These are phyloP conservation scores for Peromyscus aztecus DNA, from an alignment of 2,797 vertebrate genomes.

Conservation along the genomic window DNA sequence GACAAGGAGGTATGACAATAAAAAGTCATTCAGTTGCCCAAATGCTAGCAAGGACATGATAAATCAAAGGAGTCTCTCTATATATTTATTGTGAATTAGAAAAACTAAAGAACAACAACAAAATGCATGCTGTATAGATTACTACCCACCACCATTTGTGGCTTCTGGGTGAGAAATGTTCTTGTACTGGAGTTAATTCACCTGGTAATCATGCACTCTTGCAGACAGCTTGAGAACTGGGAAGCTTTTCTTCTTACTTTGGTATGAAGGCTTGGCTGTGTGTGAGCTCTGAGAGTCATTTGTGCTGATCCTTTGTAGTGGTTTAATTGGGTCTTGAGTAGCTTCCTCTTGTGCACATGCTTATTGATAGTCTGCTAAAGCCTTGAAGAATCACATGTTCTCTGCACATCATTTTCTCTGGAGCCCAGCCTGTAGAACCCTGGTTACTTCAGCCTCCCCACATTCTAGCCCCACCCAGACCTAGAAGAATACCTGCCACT, in stretches of 20 bases:
- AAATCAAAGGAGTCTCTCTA: not conserved
- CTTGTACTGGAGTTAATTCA: not conserved
- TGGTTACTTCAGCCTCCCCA: not conserved
- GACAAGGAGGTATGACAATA: not conserved
- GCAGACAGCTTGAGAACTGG: not conserved
- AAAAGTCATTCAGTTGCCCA: not conserved
- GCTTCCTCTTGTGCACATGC: not conserved
- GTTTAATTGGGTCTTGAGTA: not conserved
- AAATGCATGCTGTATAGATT: not conserved
- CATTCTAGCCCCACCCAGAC: not conserved
- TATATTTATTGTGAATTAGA: constrained; percentile 1
- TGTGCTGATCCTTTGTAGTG: not conserved
- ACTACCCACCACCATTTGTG: not conserved
- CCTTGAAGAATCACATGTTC: accelerated
- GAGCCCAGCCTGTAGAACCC: not conserved
- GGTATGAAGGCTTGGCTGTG: not conserved
- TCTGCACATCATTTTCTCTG: not conserved
- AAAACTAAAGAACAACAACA: not conserved
- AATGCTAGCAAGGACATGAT: not conserved
- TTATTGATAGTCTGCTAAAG: not conserved
- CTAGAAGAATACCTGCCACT: not conserved
- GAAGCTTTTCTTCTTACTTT: not conserved
- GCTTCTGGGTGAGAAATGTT: not conserved
- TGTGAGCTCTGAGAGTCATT: not conserved
- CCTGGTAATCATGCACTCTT: not conserved